phyloP scores from a whole-genome alignment of 2,797 vertebrate species.

The Propithecus perrieri region DNA sequence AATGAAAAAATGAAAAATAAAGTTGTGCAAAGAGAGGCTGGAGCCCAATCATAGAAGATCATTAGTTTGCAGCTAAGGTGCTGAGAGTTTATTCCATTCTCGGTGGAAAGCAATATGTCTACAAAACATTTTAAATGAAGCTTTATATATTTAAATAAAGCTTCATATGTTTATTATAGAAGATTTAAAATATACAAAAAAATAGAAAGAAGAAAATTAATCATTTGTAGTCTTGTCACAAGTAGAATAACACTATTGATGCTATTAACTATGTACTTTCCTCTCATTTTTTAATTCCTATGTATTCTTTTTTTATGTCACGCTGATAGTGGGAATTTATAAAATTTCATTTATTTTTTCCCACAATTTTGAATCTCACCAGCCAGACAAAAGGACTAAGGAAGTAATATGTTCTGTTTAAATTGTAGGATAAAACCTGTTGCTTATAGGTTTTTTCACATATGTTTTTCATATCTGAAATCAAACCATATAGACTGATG shows the following conservation, averaged over 20 bases:
- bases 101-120: not conserved
- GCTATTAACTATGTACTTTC: not conserved
- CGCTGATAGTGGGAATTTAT: not conserved
- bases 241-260: not conserved
- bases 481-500: not conserved
- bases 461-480: not conserved
- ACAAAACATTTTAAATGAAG: not conserved
- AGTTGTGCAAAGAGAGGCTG: not conserved
- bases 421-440: not conserved
- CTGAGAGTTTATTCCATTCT: not conserved
- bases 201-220: not conserved
- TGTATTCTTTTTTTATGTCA: not conserved
- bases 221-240: not conserved
- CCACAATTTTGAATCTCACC: not conserved
- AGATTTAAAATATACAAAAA: not conserved
- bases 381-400: not conserved
- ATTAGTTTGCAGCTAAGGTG: not conserved
- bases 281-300: not conserved
- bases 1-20: constrained; percentile 20
- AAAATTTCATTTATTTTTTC: not conserved
- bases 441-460: not conserved
- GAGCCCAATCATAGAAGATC: not conserved
- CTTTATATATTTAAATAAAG: not conserved
- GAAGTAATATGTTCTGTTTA: not conserved
- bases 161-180: not conserved